phyloP scores from a whole-genome alignment of 2,888 invertebrate genomes.

The Ormyrus labotus region DNA sequence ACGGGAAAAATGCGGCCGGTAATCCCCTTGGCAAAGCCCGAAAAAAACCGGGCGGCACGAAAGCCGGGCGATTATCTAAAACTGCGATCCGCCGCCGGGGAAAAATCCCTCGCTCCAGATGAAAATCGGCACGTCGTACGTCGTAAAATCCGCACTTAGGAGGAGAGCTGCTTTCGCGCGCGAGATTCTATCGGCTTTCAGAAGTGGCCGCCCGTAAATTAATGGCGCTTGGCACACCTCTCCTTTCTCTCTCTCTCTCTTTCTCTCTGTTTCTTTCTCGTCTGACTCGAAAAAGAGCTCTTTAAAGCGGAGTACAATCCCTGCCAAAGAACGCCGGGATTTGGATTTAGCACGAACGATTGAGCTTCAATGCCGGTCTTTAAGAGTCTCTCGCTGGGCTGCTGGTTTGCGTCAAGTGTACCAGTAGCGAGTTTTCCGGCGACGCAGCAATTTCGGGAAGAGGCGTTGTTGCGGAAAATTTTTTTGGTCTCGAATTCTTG shows the following conservation, averaged over 20 bases:
- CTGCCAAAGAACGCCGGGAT: background rate
- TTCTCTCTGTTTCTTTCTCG: too few relatives aligned
- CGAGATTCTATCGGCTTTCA: constrained; percentile 28
- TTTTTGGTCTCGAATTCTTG: too few relatives aligned
- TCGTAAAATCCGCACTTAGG: constrained; percentile 47
- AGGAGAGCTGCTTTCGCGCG: background rate
- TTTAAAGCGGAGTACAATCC: background rate
- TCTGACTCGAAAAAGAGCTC: too few relatives aligned
- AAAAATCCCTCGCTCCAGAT: too few relatives aligned
- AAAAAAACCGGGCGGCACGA: too few relatives aligned
- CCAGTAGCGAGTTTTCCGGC: background rate
- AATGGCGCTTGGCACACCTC: constrained; percentile 33
- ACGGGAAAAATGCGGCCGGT: too few relatives aligned
- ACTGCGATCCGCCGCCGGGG: background rate
- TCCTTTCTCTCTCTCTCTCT: too few relatives aligned
- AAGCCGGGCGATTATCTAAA: constrained; percentile 5
- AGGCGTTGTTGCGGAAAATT: too few relatives aligned
- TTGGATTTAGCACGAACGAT: background rate
- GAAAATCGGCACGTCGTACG: too few relatives aligned
- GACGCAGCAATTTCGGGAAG: too few relatives aligned
- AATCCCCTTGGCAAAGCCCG: too few relatives aligned
- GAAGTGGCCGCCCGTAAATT: constrained; percentile 17
- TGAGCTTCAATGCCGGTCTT: too few relatives aligned
- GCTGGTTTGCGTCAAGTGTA: background rate
- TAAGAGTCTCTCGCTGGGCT: background rate